Evolutionary conservation across 2,113 vertebrate species (phyloP), one percentile per base, ranked within the genome.

Genomic region (Bufo gargarizans): DNA sequence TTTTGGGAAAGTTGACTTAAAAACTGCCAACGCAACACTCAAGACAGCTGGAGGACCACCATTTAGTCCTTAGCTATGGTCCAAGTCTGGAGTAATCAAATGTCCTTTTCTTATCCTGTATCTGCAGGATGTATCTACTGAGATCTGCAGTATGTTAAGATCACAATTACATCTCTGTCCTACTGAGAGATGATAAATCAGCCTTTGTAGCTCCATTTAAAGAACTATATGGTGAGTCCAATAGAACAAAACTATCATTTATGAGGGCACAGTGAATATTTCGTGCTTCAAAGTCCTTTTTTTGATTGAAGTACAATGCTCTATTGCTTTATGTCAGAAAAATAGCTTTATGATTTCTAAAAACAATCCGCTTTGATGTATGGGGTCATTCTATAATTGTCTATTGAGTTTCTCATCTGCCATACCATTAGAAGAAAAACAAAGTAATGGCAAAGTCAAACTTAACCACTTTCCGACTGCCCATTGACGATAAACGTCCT

Each of bases 91-190:
- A 10, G 49, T 55, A 59, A 86, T 58, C 17, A 65, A 77, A 43
- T 69, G 49, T 63, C n/a, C 47, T 33, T 53, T 43, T 80, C 59
- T 86, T 80, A 76, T 50, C 17, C 45, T 76, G 9, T 4, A 80
- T 56, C 61, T 87, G 63, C 22, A 87, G 43, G 22, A 87, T 80
- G 17, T 33, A 55, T 43, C 49, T 69, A 77, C n/a, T 16, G 19
- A 50, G 45, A 49, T 87, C 77, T 56, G 71, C 16, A 65, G 56
- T 61, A 50, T 19, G 55, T 20, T 83, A 65, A 59, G 16, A 88
- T 59, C 12, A 82, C 71, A 82, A 83, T 65, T 84, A 43, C 82
- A 67, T 61, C 80, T 83, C 69, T 88, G 80, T 88, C 76, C n/a
- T 14, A 22, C 6, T 12, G 61, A 58, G 58, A 33, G 14, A 17